These are phyloP conservation scores for Brachyistius frenatus DNA, from an alignment of 2,113 vertebrate species.

Conservation along the genomic window DNA sequence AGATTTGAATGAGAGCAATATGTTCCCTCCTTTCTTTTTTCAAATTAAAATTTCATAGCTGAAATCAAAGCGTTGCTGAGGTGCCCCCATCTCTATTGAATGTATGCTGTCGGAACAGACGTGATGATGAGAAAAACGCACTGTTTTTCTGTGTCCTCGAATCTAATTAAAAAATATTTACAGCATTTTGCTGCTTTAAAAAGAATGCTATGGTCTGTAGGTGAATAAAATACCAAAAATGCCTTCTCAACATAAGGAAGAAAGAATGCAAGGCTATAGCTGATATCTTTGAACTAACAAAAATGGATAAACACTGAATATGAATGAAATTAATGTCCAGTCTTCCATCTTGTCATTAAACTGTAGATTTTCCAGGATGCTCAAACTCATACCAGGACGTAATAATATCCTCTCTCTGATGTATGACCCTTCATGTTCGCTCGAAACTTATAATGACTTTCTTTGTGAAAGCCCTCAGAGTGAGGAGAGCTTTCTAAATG, in stretches of 20 bases:
- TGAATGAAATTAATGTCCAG: slow-evolving; percentile 26
- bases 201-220: slow-evolving; percentile 33
- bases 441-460: slow-evolving; percentile 81
- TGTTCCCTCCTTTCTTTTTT: slow-evolving; percentile 80
- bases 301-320: slow-evolving; percentile 35
- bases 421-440: slow-evolving; percentile 66
- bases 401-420: slow-evolving; percentile 55
- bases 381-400: slow-evolving; percentile 37
- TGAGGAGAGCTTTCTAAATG: slow-evolving; percentile 76
- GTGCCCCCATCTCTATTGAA: slow-evolving; percentile 71
- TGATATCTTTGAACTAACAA: slow-evolving; percentile 19
- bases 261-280: slow-evolving; percentile 28
- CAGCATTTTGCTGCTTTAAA: slow-evolving; percentile 37
- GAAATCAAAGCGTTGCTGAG: slow-evolving; percentile 79
- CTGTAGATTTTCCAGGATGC: slow-evolving; percentile 35
- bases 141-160: slow-evolving; percentile 57
- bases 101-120: slow-evolving; percentile 61
- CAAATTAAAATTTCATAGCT: slow-evolving; percentile 83
- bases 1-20: slow-evolving; percentile 85
- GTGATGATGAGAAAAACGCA: slow-evolving; percentile 52
- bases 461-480: slow-evolving; percentile 75
- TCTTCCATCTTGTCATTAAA: slow-evolving; percentile 30
- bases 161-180: slow-evolving; percentile 69
- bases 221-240: slow-evolving; percentile 34
- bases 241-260: neutral